Evolutionary conservation across 1,140 invertebrate genomes (phyloP), one percentile per base, ranked within the genome.

Genomic region (Drosophila miranda): DNA sequence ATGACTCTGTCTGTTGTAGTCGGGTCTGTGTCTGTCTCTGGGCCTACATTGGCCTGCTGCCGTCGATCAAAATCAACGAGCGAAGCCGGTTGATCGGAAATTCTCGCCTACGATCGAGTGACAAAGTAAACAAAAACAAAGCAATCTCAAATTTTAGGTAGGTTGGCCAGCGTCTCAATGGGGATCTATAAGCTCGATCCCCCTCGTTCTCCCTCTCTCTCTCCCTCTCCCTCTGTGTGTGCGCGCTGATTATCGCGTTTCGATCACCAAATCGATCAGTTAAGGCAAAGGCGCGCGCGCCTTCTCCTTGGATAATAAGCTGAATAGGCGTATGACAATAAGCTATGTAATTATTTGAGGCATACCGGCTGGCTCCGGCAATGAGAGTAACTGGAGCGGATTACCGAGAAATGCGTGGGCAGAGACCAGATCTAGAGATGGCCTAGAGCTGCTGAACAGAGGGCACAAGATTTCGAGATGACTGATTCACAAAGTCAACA

Each of bases 251-350:
- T 86, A 87, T 87, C 82, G 78, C 63, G 23, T 42, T 45, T 45
- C 75, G 83, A 87, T 87, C 82, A 68, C 60, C 66, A 59, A 81
- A 88, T 87, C 82, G 82, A 87, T 87, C 82, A 87, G 82, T 87
- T 87, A 87, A 76, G 56, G 61, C 23, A 48, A 73, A 62, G 70
- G 82, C 58, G 73, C 79, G 80, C 64, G 34, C 30, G 14, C 23
- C 64, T 78, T 82, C 76, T 62, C 50, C 58, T 72, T 57, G 82
- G 81, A 64, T 84, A 84, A 84, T 84, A 84, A 84, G 81, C 77
- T 80, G 82, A 82, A 87, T 87, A 87, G 82, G 82, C 82, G 82
- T 87, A 87, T 78, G 82, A 87, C 82, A 87, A 87, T 87, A 87
- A 82, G 82, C 81, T 74, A 76, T 87, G 83, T 87, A 87, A 87